Conservation (phyloP, 2,113 vertebrate species). For the Brevimyrus niger region DNA sequence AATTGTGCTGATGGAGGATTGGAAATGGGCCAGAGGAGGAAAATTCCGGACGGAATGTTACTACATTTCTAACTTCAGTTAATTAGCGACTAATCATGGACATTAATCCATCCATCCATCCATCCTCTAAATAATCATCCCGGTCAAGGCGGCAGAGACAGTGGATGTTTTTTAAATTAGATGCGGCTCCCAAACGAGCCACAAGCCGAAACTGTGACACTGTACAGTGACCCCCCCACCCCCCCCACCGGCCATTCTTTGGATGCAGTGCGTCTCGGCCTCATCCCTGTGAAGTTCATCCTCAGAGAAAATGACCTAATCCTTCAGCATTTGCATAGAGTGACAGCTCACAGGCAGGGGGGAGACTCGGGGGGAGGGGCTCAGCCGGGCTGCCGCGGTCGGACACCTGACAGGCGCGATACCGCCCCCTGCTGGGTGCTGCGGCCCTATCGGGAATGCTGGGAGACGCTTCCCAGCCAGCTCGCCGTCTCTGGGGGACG, state of each 20-base stretch:
- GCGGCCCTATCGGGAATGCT: not conserved
- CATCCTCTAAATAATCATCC: not conserved
- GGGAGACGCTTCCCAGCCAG: not conserved
- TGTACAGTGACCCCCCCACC: not conserved
- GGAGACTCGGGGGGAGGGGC: not conserved
- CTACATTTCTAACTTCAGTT: not conserved
- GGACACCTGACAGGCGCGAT: not conserved
- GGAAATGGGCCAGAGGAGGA: not conserved
- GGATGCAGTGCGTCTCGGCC: not conserved
- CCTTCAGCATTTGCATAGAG: constrained; percentile 12
- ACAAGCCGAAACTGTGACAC: not conserved
- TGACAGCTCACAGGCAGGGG: not conserved
- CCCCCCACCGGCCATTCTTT: not conserved
- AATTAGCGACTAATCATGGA: not conserved
- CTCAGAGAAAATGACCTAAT: constrained; percentile 6
- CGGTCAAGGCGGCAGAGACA: not conserved
- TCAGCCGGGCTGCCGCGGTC: not conserved
- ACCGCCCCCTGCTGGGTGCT: not conserved
- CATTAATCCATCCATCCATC: not conserved
- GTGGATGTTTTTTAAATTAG: not conserved
- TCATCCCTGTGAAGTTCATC: not conserved
- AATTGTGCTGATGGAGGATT: not conserved
- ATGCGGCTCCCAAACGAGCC: not conserved
- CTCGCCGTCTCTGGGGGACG: not conserved
- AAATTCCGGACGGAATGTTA: not conserved